Evolutionary conservation across 2,113 vertebrate species (phyloP).

Genomic region (Connochaetes taurinus): DNA sequence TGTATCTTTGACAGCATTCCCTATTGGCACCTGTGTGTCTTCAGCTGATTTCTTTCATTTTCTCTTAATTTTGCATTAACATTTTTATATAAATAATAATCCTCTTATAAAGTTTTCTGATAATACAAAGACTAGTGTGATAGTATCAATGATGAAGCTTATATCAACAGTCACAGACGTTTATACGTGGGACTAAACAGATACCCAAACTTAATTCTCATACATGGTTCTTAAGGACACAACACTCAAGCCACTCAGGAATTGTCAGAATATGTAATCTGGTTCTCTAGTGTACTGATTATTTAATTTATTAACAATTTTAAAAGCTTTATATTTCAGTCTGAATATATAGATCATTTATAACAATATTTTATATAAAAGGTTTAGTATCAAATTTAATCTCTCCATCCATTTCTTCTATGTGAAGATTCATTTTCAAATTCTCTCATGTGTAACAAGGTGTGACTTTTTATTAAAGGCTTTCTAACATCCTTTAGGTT

Average conservation of each 20-base stretch:
- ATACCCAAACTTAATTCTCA: background rate
- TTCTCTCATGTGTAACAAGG: background rate
- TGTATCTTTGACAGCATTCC: background rate
- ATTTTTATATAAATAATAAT: constrained; percentile 3
- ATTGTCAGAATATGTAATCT: background rate
- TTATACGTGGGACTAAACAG: background rate
- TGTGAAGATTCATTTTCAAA: constrained; percentile 13
- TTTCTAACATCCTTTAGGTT: background rate
- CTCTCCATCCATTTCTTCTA: background rate
- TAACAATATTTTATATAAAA: constrained; percentile 28
- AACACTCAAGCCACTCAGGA: background rate
- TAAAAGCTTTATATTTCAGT: constrained; percentile 11
- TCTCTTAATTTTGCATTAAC: constrained; percentile 7
- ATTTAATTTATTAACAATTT: constrained; percentile 2
- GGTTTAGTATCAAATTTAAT: constrained; percentile 20
- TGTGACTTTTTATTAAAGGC: background rate
- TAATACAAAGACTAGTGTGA: background rate
- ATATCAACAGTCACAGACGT: background rate
- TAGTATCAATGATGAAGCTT: background rate
- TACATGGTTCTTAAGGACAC: background rate
- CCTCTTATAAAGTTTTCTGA: background rate
- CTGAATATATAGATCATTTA: background rate
- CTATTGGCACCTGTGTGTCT: background rate
- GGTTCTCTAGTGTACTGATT: background rate
- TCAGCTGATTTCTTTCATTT: background rate